phyloP scores from a whole-genome alignment of 2,113 vertebrate genomes.

The Plestiodon gilberti region DNA sequence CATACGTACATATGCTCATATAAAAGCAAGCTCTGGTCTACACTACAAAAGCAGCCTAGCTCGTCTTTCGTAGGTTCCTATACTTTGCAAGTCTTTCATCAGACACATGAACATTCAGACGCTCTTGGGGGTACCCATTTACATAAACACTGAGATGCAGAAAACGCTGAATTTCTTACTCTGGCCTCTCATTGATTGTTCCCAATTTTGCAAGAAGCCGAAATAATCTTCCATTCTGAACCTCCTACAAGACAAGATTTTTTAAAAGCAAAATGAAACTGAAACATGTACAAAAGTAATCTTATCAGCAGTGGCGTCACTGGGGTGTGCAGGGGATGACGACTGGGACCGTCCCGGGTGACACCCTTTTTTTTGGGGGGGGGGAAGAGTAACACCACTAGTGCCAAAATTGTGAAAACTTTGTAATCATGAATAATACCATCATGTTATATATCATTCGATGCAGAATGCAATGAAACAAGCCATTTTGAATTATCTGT shows the following conservation, averaged over 20 bases:
- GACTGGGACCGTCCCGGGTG: too few relatives aligned
- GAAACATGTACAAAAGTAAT: too few relatives aligned
- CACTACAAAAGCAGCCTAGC: conserved; percentile 13
- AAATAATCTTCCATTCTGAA: conserved; percentile 98
- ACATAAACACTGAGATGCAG: conserved; percentile 40
- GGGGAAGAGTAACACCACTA: too few relatives aligned
- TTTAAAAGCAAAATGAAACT: conserved; percentile 16
- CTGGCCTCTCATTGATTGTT: conserved; percentile 98
- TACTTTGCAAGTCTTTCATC: background rate
- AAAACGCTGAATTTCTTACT: conserved; percentile 84
- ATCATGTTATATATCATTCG: too few relatives aligned
- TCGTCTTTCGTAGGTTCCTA: conserved; percentile 21
- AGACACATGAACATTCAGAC: background rate
- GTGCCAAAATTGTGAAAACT: too few relatives aligned
- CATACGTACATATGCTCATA: background rate
- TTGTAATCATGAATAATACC: too few relatives aligned
- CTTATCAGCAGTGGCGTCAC: too few relatives aligned
- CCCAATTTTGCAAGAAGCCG: conserved; percentile 97
- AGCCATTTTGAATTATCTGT: too few relatives aligned
- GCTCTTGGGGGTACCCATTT: background rate
- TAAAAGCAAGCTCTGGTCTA: background rate
- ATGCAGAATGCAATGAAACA: too few relatives aligned
- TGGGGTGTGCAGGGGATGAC: too few relatives aligned
- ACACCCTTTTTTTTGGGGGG: too few relatives aligned
- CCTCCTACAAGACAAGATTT: conserved; percentile 85